Percentiles rank a stretch among this genome's conserved stretches.
phyloP scores from a whole-genome alignment of 2,797 vertebrate genomes.

The Margarornis squamiger region DNA sequence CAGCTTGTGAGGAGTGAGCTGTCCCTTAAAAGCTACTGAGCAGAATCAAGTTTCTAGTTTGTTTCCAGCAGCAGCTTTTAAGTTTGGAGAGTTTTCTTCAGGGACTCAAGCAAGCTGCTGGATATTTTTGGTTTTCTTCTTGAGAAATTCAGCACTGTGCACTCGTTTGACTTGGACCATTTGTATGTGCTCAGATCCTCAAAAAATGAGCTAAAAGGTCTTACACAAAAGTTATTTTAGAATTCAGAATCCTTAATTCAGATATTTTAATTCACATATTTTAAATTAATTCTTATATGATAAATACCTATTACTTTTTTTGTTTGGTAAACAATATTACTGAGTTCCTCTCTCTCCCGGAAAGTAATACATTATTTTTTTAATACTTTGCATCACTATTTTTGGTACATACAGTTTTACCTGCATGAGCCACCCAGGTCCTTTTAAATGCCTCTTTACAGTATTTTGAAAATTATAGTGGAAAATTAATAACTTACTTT shows the following conservation, averaged over 20 bases:
- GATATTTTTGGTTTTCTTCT: not conserved
- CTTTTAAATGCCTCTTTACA: not conserved
- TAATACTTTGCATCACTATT: not conserved
- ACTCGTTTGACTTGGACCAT: not conserved
- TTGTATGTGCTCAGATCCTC: not conserved
- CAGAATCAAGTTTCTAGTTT: not conserved
- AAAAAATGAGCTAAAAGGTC: not conserved
- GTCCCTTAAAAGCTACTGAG: not conserved
- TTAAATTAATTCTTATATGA: not conserved
- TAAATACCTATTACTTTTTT: not conserved
- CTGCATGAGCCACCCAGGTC: not conserved
- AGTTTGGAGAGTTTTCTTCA: not conserved
- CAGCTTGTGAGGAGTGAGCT: not conserved
- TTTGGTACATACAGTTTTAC: not conserved
- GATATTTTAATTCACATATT: not conserved
- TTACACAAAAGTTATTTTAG: not conserved
- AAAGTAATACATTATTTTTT: not conserved
- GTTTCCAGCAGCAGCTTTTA: not conserved
- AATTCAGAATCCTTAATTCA: not conserved
- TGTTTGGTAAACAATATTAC: not conserved
- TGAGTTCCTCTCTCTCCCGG: rapidly evolving
- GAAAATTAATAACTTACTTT: not conserved
- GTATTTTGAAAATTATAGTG: not conserved
- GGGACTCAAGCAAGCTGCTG: not conserved
- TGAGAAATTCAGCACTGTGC: rapidly evolving